A percentile compares a stretch with the other conserved stretches of the same genome.
Conservation (phyloP, 1,140 invertebrate genomes). For the Cecropterus lyciades region DNA sequence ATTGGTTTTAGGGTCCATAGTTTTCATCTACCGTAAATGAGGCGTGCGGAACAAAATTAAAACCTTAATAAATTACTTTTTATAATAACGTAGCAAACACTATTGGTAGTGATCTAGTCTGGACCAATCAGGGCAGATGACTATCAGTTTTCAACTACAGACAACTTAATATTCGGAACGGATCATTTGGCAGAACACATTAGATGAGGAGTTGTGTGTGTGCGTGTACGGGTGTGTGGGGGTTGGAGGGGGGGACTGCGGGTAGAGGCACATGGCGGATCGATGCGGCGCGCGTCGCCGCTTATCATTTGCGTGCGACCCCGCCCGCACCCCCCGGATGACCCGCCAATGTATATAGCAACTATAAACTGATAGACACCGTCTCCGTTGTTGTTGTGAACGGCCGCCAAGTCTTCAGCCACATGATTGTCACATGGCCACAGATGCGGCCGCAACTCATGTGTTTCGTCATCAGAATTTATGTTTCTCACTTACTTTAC, state of each 20-base stretch:
- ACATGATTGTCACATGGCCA: constrained; percentile 49
- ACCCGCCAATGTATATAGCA: constrained; percentile 47
- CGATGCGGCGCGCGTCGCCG: constrained; percentile 73
- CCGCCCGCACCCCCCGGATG: constrained; percentile 42
- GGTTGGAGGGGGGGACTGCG: constrained; percentile 48
- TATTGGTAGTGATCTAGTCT: constrained; percentile 16
- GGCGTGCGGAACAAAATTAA: constrained; percentile 1
- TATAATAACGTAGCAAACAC: constrained; percentile 10
- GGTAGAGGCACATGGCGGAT: constrained; percentile 63
- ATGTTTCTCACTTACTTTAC: neutral
- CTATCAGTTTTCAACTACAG: constrained; percentile 63
- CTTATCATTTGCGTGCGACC: constrained; percentile 77
- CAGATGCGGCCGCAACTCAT: neutral
- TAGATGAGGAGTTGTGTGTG: constrained; percentile 59
- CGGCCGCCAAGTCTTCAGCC: constrained; percentile 35
- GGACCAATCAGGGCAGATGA: constrained; percentile 49
- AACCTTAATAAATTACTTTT: neutral
- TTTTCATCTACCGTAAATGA: neutral
- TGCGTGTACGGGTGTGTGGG: constrained; percentile 45
- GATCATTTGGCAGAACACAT: constrained; percentile 81
- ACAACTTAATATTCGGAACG: constrained; percentile 70
- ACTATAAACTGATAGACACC: constrained; percentile 53
- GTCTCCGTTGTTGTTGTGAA: constrained; percentile 50
- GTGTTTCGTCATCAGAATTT: constrained; percentile 6
- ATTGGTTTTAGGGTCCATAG: neutral